These are phyloP conservation scores for Drosophila nigricruria DNA, from an alignment of 2,888 invertebrate species.

Conservation along the genomic window DNA sequence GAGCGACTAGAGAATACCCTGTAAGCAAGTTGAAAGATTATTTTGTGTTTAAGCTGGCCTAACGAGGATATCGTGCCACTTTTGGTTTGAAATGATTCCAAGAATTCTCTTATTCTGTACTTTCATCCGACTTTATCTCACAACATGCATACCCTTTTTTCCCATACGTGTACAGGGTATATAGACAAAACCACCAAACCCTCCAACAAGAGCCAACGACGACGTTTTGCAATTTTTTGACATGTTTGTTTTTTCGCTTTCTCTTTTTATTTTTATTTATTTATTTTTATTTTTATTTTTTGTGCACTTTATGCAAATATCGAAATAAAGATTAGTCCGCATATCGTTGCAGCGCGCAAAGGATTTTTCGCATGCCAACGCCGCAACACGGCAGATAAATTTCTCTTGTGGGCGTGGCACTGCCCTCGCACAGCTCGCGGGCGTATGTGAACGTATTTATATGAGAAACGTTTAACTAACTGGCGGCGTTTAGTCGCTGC, in stretches of 20 bases:
- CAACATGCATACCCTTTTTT: neutral
- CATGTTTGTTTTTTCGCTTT: slow-evolving; percentile 56
- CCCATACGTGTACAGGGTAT: neutral
- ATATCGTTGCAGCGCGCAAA: slow-evolving; percentile 29
- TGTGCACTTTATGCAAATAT: slow-evolving; percentile 69
- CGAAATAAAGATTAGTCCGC: slow-evolving; percentile 74
- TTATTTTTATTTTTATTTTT: slow-evolving; percentile 10
- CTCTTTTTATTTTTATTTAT: slow-evolving; percentile 20
- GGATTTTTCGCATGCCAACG: slow-evolving; percentile 22
- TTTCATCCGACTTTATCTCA: neutral
- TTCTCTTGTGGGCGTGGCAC: slow-evolving; percentile 56
- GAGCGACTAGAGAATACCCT: neutral
- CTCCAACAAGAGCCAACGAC: slow-evolving; percentile 5
- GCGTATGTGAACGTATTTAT: slow-evolving; percentile 58
- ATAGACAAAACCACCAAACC: slow-evolving; percentile 20
- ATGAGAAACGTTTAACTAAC: slow-evolving; percentile 75
- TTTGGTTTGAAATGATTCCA: neutral
- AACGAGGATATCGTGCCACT: neutral
- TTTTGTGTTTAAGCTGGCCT: neutral
- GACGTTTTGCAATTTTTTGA: slow-evolving; percentile 62
- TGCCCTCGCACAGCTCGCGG: neutral
- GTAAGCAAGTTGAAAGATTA: neutral
- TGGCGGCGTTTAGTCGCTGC: slow-evolving; percentile 73
- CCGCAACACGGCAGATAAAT: slow-evolving; percentile 56
- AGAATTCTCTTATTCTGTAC: neutral